These are phyloP conservation scores for Ennomos erosarius DNA, from an alignment of 2,888 invertebrate genomes.

Conservation along the genomic window DNA sequence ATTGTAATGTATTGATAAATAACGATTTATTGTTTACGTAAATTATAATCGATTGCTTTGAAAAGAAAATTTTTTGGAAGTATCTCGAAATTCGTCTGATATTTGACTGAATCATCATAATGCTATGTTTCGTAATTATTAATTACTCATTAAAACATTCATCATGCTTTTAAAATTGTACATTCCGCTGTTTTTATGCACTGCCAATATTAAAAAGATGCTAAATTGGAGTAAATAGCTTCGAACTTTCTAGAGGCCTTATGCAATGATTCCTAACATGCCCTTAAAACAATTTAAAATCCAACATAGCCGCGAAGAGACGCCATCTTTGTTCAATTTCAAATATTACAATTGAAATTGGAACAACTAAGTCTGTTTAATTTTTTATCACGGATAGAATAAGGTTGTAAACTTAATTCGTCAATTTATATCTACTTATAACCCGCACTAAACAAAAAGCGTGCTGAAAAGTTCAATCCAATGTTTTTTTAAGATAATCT, in stretches of 20 bases:
- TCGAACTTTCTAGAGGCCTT: too few species aligned
- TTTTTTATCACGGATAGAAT: too few species aligned
- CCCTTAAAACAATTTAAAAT: constrained; percentile 2
- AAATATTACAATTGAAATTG: too few species aligned
- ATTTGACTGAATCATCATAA: constrained; percentile 4
- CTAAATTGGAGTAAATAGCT: neutral
- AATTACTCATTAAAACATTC: neutral
- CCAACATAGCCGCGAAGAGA: constrained; percentile 6
- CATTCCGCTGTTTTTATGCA: neutral
- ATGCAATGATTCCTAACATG: too few species aligned
- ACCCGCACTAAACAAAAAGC: too few species aligned
- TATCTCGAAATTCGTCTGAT: neutral
- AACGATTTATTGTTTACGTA: constrained; percentile 1
- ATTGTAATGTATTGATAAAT: constrained; percentile 6
- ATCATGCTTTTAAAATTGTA: neutral
- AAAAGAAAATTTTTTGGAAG: too few species aligned
- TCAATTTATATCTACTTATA: constrained; percentile 31
- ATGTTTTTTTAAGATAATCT: too few species aligned
- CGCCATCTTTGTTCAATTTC: too few species aligned
- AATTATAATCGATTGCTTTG: neutral
- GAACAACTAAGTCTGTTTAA: too few species aligned
- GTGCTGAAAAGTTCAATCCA: too few species aligned
- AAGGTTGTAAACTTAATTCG: constrained; percentile 3
- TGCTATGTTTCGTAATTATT: neutral
- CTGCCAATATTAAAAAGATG: neutral